Conservation (phyloP, 2,113 vertebrate genomes). For the Platichthys flesus region DNA sequence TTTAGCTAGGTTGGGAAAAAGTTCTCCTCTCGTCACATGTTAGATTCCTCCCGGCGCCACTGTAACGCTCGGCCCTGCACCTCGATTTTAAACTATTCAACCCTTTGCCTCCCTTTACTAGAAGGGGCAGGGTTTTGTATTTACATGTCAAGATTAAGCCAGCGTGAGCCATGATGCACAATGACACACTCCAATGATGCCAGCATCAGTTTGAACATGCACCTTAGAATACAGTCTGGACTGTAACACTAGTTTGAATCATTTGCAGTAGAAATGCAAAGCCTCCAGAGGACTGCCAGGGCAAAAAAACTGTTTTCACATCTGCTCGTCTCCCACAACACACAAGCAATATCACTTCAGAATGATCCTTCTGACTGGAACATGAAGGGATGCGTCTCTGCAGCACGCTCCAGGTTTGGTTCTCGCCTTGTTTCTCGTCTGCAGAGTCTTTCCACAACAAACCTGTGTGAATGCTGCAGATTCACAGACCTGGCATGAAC, state of each 20-base stretch:
- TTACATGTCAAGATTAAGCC: conserved; percentile 54
- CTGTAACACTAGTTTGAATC: conserved; percentile 8
- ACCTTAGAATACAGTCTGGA: conserved; percentile 39
- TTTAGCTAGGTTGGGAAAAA: too few relatives aligned
- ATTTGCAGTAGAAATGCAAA: conserved; percentile 7
- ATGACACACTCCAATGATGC: conserved; percentile 17
- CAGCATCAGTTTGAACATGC: conserved; percentile 32
- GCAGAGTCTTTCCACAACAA: neutral
- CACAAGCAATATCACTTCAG: conserved; percentile 48
- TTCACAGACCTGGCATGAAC: neutral
- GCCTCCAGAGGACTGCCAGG: conserved; percentile 21
- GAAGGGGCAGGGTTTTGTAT: conserved; percentile 40
- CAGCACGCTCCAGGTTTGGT: conserved; percentile 13
- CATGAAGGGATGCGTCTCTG: conserved; percentile 48
- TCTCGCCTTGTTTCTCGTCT: conserved; percentile 11
- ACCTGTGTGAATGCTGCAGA: neutral
- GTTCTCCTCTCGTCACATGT: too few relatives aligned
- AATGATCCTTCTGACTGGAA: conserved; percentile 39
- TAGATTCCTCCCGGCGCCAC: too few relatives aligned
- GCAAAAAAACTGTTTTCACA: conserved; percentile 23
- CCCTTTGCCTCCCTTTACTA: conserved; percentile 31
- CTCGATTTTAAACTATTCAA: conserved; percentile 37
- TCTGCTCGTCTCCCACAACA: conserved; percentile 43
- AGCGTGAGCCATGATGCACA: neutral
- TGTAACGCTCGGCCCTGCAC: too few relatives aligned